phyloP scores from a whole-genome alignment of 2,888 invertebrate genomes.

The Aquatica leii region DNA sequence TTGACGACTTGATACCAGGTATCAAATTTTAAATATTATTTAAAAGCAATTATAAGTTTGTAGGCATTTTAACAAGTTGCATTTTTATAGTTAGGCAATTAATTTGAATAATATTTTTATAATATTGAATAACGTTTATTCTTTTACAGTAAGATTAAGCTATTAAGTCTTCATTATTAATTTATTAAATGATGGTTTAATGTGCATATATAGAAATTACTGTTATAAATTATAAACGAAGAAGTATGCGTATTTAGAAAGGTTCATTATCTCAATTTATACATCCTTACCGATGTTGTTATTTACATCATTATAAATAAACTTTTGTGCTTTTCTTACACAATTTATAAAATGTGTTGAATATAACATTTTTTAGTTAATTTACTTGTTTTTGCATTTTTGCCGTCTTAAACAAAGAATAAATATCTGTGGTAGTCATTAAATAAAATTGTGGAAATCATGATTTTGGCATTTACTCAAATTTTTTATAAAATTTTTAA shows the following conservation, averaged over 20 bases:
- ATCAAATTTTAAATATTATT: constrained; percentile 43
- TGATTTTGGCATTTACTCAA: no score
- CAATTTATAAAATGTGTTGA: no score
- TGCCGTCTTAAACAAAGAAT: no score
- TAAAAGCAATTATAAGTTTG: constrained; percentile 43
- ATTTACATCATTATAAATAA: constrained; percentile 6
- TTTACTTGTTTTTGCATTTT: no score
- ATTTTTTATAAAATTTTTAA: no score
- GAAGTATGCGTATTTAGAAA: not conserved
- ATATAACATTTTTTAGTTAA: no score
- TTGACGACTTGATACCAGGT: constrained; percentile 56
- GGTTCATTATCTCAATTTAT: constrained; percentile 3
- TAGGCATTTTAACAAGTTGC: constrained; percentile 18
- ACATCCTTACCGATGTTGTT: not conserved
- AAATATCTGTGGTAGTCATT: no score
- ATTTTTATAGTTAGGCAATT: constrained; percentile 25
- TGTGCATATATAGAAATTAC: constrained; percentile 3
- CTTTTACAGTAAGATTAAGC: constrained; percentile 16
- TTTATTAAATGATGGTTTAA: constrained; percentile 17
- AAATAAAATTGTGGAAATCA: no score
- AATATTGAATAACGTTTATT: constrained; percentile 17
- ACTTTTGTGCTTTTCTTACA: no score
- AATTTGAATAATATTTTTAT: constrained; percentile 16
- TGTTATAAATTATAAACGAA: constrained; percentile 8
- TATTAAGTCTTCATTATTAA: constrained; percentile 19